Evolutionary conservation across 2,113 vertebrate genomes (phyloP).

Genomic region (Miniopterus natalensis): DNA sequence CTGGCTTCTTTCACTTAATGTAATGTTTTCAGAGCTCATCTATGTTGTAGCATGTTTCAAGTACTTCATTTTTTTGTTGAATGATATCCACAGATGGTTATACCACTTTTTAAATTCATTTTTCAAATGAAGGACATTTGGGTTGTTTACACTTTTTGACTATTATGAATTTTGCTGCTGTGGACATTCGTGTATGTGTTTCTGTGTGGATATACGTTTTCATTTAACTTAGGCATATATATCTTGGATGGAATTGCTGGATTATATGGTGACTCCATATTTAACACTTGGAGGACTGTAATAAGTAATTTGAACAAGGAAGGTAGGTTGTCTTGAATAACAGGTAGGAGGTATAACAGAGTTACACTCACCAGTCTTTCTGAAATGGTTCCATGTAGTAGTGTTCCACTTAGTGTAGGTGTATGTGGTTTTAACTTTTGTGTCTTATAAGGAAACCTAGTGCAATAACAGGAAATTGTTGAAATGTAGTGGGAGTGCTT

Average conservation of each 20-base stretch:
- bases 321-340: background rate
- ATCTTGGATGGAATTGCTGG: background rate
- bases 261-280: background rate
- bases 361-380: conserved; percentile 49
- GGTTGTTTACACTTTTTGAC: background rate
- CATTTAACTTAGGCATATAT: background rate
- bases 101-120: background rate
- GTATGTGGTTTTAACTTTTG: conserved; percentile 45
- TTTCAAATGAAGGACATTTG: background rate
- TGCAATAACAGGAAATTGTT: conserved; percentile 78
- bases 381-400: conserved; percentile 59
- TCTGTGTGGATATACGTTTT: background rate
- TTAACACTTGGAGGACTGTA: background rate
- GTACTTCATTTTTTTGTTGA: background rate
- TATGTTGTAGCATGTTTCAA: background rate
- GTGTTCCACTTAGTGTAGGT: conserved; percentile 38
- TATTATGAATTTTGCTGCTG: background rate
- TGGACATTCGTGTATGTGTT: background rate
- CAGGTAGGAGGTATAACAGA: background rate
- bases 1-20: background rate
- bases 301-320: conserved; percentile 1
- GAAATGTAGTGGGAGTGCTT: conserved; percentile 54
- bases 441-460: conserved; percentile 53
- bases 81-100: background rate
- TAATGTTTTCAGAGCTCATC: background rate